phyloP scores from a whole-genome alignment of 2,113 vertebrate species.

The Siniperca knerii region DNA sequence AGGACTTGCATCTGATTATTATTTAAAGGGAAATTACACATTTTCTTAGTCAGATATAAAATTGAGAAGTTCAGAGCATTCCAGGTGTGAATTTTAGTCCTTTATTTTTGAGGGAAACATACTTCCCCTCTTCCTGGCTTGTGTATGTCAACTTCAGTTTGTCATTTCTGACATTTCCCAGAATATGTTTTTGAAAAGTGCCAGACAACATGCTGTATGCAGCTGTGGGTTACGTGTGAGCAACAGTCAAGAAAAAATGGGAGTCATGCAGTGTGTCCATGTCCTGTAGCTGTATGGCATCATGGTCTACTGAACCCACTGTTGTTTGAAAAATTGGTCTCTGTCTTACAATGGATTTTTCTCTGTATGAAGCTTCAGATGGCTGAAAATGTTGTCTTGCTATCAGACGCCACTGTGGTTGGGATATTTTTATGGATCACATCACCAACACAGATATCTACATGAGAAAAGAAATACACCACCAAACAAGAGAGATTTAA shows the following conservation, averaged over 20 bases:
- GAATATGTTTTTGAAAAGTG: conserved; percentile 12
- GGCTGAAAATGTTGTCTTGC: conserved; percentile 22
- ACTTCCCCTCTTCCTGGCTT: neutral
- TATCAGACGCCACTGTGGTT: neutral
- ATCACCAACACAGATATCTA: neutral
- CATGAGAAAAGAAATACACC: neutral
- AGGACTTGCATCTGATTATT: neutral
- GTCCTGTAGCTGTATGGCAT: conserved; percentile 27
- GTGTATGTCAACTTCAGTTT: conserved; percentile 41
- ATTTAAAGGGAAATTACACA: conserved; percentile 8
- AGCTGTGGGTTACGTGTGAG: conserved; percentile 39
- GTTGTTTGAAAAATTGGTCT: conserved; percentile 46
- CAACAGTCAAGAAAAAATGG: conserved; percentile 7
- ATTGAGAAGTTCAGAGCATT: neutral
- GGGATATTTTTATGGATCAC: conserved; percentile 21
- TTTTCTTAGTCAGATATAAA: neutral
- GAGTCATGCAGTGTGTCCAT: neutral
- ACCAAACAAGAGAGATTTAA: neutral
- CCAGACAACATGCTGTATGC: conserved; percentile 17
- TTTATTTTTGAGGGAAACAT: neutral
- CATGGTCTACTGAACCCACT: conserved; percentile 33
- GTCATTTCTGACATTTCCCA: conserved; percentile 57
- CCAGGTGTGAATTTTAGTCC: neutral
- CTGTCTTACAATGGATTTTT: conserved; percentile 25
- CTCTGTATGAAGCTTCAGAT: conserved; percentile 32